These are phyloP conservation scores for Sitodiplosis mosellana DNA, from an alignment of 1,140 invertebrate species.

Conservation along the genomic window DNA sequence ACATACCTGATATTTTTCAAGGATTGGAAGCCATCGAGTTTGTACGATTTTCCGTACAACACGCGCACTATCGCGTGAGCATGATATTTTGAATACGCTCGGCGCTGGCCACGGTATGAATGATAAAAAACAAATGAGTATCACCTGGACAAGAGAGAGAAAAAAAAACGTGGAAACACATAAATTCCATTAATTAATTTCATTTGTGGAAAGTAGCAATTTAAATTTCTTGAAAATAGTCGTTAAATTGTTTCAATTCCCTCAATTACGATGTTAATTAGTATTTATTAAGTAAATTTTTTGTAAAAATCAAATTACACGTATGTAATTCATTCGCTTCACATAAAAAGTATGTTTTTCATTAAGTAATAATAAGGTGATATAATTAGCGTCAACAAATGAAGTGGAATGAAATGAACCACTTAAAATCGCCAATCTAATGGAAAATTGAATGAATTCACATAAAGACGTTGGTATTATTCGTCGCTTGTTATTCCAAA, in stretches of 20 bases:
- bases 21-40: constrained; percentile 76
- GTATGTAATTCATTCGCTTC: too few relatives aligned
- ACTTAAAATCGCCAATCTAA: not conserved
- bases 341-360: too few relatives aligned
- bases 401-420: not conserved
- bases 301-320: too few relatives aligned
- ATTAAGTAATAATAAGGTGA: too few relatives aligned
- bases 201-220: too few relatives aligned
- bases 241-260: too few relatives aligned
- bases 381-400: too few relatives aligned
- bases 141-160: constrained; percentile 33
- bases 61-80: constrained; percentile 72
- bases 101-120: constrained; percentile 75
- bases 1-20: constrained; percentile 63
- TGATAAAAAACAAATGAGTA: constrained; percentile 57
- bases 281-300: too few relatives aligned
- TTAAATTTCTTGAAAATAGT: not conserved
- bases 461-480: not conserved
- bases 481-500: not conserved
- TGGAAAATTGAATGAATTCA: not conserved
- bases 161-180: constrained; percentile 9
- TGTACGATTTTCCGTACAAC: constrained; percentile 74
- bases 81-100: constrained; percentile 66
- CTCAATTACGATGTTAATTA: too few relatives aligned
- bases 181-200: constrained; percentile 2